These are phyloP conservation scores for Gonatopus flavifemur DNA, from an alignment of 1,140 invertebrate species.

Conservation along the genomic window DNA sequence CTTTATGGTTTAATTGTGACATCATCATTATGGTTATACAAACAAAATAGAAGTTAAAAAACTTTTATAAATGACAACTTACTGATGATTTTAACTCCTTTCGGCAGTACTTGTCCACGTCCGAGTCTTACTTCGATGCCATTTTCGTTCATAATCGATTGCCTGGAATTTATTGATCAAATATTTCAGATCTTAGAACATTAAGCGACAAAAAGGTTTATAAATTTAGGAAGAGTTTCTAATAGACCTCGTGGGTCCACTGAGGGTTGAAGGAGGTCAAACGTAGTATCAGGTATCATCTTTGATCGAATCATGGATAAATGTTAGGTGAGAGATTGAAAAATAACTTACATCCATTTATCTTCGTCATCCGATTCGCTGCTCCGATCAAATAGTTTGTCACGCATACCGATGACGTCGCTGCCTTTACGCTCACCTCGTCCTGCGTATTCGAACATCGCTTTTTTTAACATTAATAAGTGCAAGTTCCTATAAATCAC, in stretches of 20 bases:
- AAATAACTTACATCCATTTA: conserved; percentile 50
- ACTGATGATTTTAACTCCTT: conserved; percentile 64
- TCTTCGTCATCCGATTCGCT: conserved; percentile 58
- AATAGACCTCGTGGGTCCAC: too few relatives aligned
- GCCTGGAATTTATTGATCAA: conserved; percentile 48
- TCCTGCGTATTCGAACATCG: conserved; percentile 40
- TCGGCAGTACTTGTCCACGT: conserved; percentile 76
- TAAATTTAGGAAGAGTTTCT: too few relatives aligned
- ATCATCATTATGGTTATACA: not conserved
- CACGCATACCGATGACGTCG: conserved; percentile 49
- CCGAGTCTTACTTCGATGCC: conserved; percentile 64
- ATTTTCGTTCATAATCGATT: conserved; percentile 45
- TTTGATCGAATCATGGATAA: too few relatives aligned
- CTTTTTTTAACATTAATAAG: too few relatives aligned
- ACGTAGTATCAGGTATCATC: too few relatives aligned
- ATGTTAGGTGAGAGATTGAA: too few relatives aligned
- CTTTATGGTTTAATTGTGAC: conserved; percentile 43
- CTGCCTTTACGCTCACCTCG: conserved; percentile 54
- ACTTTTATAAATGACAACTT: too few relatives aligned
- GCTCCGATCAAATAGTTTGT: conserved; percentile 49
- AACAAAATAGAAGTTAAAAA: conserved; percentile 2
- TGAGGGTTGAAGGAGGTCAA: too few relatives aligned
- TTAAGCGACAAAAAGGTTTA: too few relatives aligned
- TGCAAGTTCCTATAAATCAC: too few relatives aligned
- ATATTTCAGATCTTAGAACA: too few relatives aligned